phyloP scores from a whole-genome alignment of 2,113 vertebrate species.

The Dipodomys spectabilis region DNA sequence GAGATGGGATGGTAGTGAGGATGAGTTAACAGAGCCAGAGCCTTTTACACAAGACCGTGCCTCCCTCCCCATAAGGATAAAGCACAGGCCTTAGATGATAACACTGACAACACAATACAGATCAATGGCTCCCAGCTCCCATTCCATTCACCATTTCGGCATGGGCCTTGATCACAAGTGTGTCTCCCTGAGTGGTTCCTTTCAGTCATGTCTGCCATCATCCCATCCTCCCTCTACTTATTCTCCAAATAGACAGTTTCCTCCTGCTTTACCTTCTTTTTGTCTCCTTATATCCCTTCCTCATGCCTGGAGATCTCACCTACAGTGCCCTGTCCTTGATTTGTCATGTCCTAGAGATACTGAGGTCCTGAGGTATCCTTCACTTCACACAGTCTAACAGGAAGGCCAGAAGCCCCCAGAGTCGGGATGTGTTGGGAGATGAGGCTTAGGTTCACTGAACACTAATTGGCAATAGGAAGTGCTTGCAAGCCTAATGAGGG shows the following conservation, averaged over 20 bases:
- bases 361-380: neutral
- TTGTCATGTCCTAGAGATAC: neutral
- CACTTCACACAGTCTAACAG: neutral
- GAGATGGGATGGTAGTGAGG: no score
- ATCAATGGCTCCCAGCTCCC: neutral
- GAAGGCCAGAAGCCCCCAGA: neutral
- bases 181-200: neutral
- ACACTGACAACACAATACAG: neutral
- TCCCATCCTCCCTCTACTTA: neutral
- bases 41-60: neutral
- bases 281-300: neutral
- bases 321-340: neutral
- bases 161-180: neutral
- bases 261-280: neutral
- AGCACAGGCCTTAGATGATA: neutral
- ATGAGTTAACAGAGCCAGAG: neutral
- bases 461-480: constrained; percentile 61
- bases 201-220: neutral
- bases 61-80: neutral
- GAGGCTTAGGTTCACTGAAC: neutral
- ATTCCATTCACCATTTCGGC: neutral
- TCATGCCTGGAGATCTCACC: neutral
- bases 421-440: constrained; percentile 28
- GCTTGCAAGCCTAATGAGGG: constrained; percentile 12
- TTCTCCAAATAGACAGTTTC: neutral